Evolutionary conservation across 2,888 invertebrate genomes (phyloP).

Genomic region (Acrobasis suavella): DNA sequence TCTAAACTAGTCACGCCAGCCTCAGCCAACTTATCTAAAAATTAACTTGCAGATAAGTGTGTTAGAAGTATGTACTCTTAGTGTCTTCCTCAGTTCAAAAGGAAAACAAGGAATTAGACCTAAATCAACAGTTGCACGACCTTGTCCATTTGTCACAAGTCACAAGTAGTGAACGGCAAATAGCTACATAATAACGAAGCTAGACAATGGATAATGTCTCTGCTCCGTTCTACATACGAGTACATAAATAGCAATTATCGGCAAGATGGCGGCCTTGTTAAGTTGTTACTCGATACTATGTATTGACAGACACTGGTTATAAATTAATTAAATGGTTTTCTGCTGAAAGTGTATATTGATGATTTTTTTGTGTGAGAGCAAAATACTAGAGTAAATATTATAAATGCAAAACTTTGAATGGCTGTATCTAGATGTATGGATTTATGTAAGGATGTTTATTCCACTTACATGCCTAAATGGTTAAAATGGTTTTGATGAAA

Average conservation of each 20-base stretch:
- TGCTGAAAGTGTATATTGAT: background rate
- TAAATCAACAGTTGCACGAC: slow-evolving; percentile 41
- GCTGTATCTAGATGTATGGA: no score
- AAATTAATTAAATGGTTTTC: slow-evolving; percentile 36
- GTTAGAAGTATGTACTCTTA: no score
- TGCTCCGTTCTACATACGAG: slow-evolving; percentile 46
- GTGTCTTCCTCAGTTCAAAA: background rate
- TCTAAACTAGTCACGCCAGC: no score
- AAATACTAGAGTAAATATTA: no score
- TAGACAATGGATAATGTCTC: slow-evolving; percentile 46
- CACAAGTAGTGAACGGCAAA: slow-evolving; percentile 54
- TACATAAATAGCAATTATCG: slow-evolving; percentile 42
- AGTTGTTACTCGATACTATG: slow-evolving; percentile 34
- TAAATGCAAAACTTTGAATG: no score
- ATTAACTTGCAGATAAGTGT: no score
- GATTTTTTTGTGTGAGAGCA: background rate
- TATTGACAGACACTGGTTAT: slow-evolving; percentile 27
- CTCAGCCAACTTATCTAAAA: no score
- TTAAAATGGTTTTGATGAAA: no score
- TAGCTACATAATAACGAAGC: slow-evolving; percentile 54
- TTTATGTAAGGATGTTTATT: no score
- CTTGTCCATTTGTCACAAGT: slow-evolving; percentile 57
- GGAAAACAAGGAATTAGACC: slow-evolving; percentile 34
- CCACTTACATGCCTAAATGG: no score
- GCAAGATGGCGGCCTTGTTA: slow-evolving; percentile 42